phyloP scores from a whole-genome alignment of 2,888 invertebrate species.

The Acleris emargana region DNA sequence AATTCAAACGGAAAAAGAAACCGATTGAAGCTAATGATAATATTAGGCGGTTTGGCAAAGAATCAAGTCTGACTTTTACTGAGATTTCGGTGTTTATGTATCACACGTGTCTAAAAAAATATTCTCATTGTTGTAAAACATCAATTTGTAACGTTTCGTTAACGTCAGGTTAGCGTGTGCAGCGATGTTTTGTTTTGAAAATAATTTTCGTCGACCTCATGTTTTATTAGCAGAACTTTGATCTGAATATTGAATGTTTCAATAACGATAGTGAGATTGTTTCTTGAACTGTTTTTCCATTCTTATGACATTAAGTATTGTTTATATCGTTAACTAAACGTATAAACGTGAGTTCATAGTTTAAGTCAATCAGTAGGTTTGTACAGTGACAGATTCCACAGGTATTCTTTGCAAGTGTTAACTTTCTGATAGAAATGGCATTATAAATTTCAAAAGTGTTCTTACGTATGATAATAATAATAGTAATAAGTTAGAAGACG shows the following conservation, averaged over 20 bases:
- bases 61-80: conserved; percentile 7
- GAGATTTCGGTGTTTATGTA: conserved; percentile 4
- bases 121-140: neutral
- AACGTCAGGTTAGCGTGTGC: neutral
- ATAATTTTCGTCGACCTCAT: too few relatives aligned
- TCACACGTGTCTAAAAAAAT: conserved; percentile 5
- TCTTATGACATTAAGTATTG: too few relatives aligned
- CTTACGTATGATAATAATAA: conserved; percentile 25
- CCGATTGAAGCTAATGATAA: conserved; percentile 2
- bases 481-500: conserved; percentile 31
- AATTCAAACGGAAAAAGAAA: neutral
- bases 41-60: conserved; percentile 11
- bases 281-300: too few relatives aligned
- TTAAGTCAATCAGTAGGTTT: too few relatives aligned
- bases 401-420: too few relatives aligned
- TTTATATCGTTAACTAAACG: too few relatives aligned
- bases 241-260: too few relatives aligned
- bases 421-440: neutral
- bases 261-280: too few relatives aligned
- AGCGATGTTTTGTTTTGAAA: too few relatives aligned
- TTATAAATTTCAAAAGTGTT: neutral
- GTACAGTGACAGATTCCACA: too few relatives aligned
- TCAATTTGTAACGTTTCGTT: neutral
- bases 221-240: too few relatives aligned
- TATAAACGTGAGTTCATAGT: too few relatives aligned